phyloP scores from a whole-genome alignment of 2,797 vertebrate genomes.

The Podargus strigoides region DNA sequence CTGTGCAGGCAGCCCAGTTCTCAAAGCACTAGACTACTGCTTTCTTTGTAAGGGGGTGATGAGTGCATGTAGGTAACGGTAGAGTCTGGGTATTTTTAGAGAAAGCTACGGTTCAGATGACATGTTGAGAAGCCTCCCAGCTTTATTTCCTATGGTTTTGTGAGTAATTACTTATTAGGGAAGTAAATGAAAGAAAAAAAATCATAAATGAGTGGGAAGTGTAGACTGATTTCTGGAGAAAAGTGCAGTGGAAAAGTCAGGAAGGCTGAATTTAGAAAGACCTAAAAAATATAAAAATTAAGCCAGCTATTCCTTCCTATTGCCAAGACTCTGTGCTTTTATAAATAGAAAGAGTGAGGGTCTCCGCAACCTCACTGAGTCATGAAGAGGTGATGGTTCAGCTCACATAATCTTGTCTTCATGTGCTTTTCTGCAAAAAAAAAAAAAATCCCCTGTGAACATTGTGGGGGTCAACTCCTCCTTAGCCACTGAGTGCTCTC shows the following conservation, averaged over 20 bases:
- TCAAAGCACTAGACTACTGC: neutral
- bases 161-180: neutral
- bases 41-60: neutral
- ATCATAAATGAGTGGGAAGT: neutral
- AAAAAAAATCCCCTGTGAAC: neutral
- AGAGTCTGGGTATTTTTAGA: neutral
- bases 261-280: neutral
- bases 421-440: neutral
- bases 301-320: neutral
- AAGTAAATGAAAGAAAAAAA: conserved; percentile 5
- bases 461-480: neutral
- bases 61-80: neutral
- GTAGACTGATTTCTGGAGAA: conserved; percentile 14
- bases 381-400: neutral
- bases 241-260: neutral
- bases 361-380: neutral
- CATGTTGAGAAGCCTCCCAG: neutral
- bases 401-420: neutral
- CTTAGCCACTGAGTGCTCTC: neutral
- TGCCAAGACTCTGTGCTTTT: neutral
- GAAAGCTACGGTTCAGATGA: neutral
- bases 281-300: neutral
- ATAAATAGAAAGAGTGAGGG: neutral
- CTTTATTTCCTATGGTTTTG: neutral
- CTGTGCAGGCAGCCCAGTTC: neutral